Percentiles rank a stretch among this genome's conserved stretches.
phyloP scores from a whole-genome alignment of 2,797 vertebrate genomes.

The Diglossa cyanea region DNA sequence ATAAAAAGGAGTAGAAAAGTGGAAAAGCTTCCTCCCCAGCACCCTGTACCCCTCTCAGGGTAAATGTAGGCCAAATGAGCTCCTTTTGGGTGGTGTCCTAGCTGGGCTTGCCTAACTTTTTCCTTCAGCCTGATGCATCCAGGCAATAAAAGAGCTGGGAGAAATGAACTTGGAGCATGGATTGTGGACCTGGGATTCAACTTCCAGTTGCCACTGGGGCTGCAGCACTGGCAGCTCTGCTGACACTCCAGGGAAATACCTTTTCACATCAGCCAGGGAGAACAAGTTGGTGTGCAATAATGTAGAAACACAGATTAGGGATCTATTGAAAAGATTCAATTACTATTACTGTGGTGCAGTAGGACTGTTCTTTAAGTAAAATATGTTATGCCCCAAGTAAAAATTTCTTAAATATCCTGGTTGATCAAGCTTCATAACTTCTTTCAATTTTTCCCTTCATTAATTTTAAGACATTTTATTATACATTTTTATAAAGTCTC shows the following conservation, averaged over 20 bases:
- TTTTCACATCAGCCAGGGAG: neutral
- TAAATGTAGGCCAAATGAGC: neutral
- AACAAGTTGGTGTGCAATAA: neutral
- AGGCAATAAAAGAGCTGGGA: neutral
- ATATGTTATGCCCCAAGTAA: neutral
- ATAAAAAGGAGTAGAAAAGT: neutral
- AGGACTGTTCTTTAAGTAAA: neutral
- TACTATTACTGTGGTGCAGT: neutral
- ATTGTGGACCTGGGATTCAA: neutral
- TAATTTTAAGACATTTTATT: neutral
- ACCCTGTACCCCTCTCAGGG: fast-evolving
- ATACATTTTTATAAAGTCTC: neutral
- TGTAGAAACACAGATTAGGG: neutral
- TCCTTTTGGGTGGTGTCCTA: neutral
- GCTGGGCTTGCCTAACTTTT: neutral
- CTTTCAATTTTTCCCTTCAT: neutral
- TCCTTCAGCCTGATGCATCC: neutral
- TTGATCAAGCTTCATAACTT: neutral
- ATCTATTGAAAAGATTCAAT: neutral
- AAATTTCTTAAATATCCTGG: neutral
- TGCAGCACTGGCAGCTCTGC: neutral
- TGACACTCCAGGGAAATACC: neutral
- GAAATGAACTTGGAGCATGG: neutral
- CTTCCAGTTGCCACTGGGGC: neutral
- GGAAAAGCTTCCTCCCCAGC: neutral